A percentile compares a stretch with the other conserved stretches of the same genome.
Evolutionary conservation across 2,888 invertebrate species (phyloP).

Genomic region (Agrilus mali): DNA sequence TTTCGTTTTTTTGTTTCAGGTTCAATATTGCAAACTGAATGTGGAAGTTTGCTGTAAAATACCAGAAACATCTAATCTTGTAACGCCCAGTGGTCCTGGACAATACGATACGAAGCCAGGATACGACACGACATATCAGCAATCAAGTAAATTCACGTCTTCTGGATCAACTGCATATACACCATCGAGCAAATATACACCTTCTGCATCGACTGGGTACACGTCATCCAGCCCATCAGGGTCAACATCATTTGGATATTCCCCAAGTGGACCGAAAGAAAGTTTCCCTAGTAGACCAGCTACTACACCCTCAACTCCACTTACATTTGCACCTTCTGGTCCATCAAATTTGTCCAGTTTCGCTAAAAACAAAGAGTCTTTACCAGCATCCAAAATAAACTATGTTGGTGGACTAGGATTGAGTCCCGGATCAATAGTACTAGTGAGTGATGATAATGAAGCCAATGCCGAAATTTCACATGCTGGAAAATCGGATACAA

Average conservation of each 20-base stretch:
- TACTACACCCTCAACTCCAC: background rate
- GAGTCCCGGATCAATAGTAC: slow-evolving; percentile 24
- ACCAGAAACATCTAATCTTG: slow-evolving; percentile 13
- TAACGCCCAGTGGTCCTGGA: slow-evolving; percentile 15
- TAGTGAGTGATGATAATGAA: slow-evolving; percentile 15
- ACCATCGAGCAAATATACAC: background rate
- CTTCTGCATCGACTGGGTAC: background rate
- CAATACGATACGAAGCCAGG: too few species aligned
- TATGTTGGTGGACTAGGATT: slow-evolving; percentile 18
- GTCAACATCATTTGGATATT: slow-evolving; percentile 1
- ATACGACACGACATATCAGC: too few species aligned
- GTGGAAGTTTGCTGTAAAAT: slow-evolving; percentile 34
- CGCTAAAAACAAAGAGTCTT: slow-evolving; percentile 24
- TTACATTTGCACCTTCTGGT: background rate
- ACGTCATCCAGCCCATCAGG: background rate
- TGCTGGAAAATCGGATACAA: slow-evolving; percentile 24
- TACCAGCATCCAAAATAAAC: slow-evolving; percentile 21
- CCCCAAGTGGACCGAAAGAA: slow-evolving; percentile 1
- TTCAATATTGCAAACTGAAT: slow-evolving; percentile 28
- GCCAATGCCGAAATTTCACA: slow-evolving; percentile 20
- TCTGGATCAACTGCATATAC: background rate
- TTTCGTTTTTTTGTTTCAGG: slow-evolving; percentile 24
- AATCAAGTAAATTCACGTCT: background rate
- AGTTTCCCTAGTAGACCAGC: background rate
- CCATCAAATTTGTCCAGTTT: slow-evolving; percentile 11